Evolutionary conservation across 2,113 vertebrate species (phyloP), one percentile per base, ranked within the genome.

Genomic region (Baryphthengus martii): DNA sequence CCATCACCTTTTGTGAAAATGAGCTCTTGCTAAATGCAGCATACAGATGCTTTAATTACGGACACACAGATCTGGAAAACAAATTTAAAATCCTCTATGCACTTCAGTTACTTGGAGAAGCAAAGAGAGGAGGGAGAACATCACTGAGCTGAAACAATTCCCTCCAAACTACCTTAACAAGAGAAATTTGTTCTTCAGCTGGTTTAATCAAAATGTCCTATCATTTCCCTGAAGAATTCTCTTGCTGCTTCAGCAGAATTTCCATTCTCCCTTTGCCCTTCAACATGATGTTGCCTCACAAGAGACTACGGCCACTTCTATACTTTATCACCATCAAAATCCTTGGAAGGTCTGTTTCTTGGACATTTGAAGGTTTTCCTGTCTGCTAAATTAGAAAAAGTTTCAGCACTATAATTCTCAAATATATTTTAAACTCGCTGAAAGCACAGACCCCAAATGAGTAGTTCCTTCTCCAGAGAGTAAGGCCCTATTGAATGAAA

Each of bases 231-330:
- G 55, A 83, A 89, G 90, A 91, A 52, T 78, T 72, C n/a, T 17
- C 65, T 39, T 85, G 91, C 92, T 91, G 78, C 72, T 87, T 95
- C 92, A 97, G 83, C 92, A 96, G 26, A 55, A 95, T 84, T 95
- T 89, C 84, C 79, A 10, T 61, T 95, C 81, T 95, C 71, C 74
- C 33, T 93, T 85, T 94, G 85, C 58, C 95, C 95, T 97, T 97
- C 81, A 94, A 21, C 37, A 77, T 0, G 5, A 59, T 24, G 23
- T 31, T 66, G 67, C 49, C 80, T 93, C 82, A 31, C 77, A 85
- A 80, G 84, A 92, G 59, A 91, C 63, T 3, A 3, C 8, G 12
- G 81, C 47, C 78, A 76, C n/a, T 89, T 77, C 91, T 89, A 23
- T 53, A 59, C 58, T 92, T 95, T 66, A 93, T 93, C 94, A 95